Base-by-base conservation (phyloP, 2,113 vertebrate genomes). In the Ammodytes marinus region DNA sequence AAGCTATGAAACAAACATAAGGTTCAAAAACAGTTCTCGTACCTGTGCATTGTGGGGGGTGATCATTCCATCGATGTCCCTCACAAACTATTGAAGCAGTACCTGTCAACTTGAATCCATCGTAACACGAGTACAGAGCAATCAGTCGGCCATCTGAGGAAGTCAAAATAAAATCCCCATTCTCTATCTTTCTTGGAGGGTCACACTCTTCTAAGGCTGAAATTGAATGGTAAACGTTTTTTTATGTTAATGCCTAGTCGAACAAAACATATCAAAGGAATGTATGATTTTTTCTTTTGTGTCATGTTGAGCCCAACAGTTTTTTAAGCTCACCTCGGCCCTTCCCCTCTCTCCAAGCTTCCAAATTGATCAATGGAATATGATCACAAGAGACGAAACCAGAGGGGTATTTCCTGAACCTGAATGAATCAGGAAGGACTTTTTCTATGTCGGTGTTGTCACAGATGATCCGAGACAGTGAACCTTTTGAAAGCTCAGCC, bases 381-480 rank as follows among this genome's bases (percentile, higher is more conserved):
- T 52, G 37, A 45, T 88, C 83, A 67, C 98, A 99, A 1, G 87
- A 50, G 6, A 90, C 53, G 70, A 97, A 98, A 69, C 94, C 94
- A 27, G 87, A 83, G 8, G 97, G 96, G 88, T 94, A 97, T 2
- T 61, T 91, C 19, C 77, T 89, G 9, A 93, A 70, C 58, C 15
- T 90, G 88, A 99, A 99, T 43, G 94, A 80, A 39, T 99, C 97
- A 3, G 0, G 3, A 1, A 95, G 96, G 42, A 96, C 94, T 27
- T 91, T 88, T 40, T 60, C 68, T 67, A 99, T 93, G 49, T 96
- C 96, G 0, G 95, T 97, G 91, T 97, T 99, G 87, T 99, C 97
- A 79, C 98, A 99, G 93, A 99, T 94, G 55, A 99, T 86, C 3
- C 96, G 95, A 15, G 97, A 96, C 43, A 99, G 86, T 0, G 98